Evolutionary conservation across 35 echinoderm and acorn worm genomes (phyloP).

Genomic region (Nesometra sesokonis): DNA sequence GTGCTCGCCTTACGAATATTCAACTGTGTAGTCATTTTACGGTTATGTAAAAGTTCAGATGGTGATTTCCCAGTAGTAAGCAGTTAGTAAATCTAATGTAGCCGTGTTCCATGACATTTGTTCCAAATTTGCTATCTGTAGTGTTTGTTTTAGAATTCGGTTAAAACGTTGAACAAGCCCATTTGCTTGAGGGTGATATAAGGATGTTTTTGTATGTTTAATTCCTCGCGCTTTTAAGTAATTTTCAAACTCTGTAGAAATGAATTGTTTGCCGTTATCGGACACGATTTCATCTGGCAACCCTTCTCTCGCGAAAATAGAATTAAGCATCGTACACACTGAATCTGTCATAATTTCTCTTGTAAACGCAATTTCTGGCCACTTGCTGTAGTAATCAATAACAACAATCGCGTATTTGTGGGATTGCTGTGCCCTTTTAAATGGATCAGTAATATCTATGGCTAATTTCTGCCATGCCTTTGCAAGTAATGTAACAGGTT

Average conservation of each 20-base stretch:
- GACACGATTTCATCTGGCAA: too few relatives aligned
- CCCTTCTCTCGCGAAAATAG: constrained; percentile 33
- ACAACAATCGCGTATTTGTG: constrained; percentile 44
- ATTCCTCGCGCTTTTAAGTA: constrained; percentile 24
- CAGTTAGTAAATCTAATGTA: constrained; percentile 22
- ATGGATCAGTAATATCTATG: constrained; percentile 46
- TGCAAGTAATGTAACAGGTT: too few relatives aligned
- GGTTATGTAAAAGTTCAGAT: too few relatives aligned
- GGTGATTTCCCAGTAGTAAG: constrained; percentile 63
- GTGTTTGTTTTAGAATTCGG: constrained; percentile 19
- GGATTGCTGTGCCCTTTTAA: constrained; percentile 7
- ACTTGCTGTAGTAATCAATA: constrained; percentile 41
- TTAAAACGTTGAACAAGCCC: constrained; percentile 44
- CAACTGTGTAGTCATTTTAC: too few relatives aligned
- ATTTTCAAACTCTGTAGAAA: constrained; percentile 35
- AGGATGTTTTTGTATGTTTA: constrained; percentile 28
- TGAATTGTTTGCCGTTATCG: constrained; percentile 52
- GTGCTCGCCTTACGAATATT: too few relatives aligned
- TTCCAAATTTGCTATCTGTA: constrained; percentile 24
- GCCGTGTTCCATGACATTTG: constrained; percentile 20
- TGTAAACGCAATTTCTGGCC: too few relatives aligned
- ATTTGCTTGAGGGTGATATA: constrained; percentile 51
- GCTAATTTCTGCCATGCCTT: constrained; percentile 42
- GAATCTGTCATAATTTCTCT: constrained; percentile 28
- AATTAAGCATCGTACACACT: constrained; percentile 23